These are phyloP conservation scores for Phymatocera aterrima DNA, from an alignment of 2,888 invertebrate genomes.

Conservation along the genomic window DNA sequence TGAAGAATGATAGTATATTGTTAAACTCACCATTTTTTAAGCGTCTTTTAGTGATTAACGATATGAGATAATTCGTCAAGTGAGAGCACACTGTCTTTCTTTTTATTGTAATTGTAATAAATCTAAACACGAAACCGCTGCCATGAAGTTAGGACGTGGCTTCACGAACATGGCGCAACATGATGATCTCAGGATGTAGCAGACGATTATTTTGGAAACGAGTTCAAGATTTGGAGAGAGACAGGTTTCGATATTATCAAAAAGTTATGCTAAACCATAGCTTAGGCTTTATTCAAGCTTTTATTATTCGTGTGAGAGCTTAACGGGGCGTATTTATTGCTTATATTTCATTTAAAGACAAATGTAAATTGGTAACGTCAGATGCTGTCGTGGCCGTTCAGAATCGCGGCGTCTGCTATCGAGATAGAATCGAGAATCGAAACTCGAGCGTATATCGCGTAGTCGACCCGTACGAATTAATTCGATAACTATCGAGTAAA, in stretches of 20 bases:
- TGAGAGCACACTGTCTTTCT: conserved; percentile 48
- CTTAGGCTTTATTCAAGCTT: neutral
- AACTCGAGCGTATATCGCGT: neutral
- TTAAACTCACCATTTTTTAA: conserved; percentile 61
- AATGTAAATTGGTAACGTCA: conserved; percentile 9
- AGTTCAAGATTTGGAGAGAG: neutral
- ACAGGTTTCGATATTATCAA: neutral
- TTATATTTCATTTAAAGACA: neutral
- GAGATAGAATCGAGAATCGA: neutral
- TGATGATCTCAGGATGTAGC: neutral
- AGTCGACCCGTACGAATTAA: neutral
- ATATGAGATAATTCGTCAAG: conserved; percentile 4
- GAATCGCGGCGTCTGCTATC: conserved; percentile 26
- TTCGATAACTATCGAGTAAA: conserved; percentile 10
- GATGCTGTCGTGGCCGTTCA: conserved; percentile 14
- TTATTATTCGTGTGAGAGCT: neutral
- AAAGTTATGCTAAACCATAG: neutral
- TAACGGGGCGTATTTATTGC: neutral
- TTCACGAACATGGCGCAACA: conserved; percentile 48
- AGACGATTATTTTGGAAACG: conserved; percentile 10
- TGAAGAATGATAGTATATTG: neutral
- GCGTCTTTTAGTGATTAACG: conserved; percentile 48
- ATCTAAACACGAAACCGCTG: conserved; percentile 62
- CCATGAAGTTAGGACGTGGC: conserved; percentile 69
- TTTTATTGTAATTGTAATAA: no score